These are phyloP conservation scores for Amiota minor DNA, from an alignment of 2,888 invertebrate genomes.

Conservation along the genomic window DNA sequence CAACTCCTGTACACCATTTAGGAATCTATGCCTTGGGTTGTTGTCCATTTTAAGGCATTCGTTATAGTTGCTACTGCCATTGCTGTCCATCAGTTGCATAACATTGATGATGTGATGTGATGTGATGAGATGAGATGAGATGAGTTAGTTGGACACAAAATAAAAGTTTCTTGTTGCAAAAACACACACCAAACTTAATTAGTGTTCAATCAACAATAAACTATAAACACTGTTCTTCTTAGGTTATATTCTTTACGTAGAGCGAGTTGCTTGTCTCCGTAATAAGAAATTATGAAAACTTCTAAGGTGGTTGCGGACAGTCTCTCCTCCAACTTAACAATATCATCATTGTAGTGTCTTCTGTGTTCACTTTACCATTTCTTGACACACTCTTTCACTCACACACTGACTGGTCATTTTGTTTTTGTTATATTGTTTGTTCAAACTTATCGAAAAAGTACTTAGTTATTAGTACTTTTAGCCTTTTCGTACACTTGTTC, in stretches of 20 bases:
- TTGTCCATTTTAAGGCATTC: conserved; percentile 18
- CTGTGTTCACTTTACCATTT: no score
- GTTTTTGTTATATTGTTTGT: conserved; percentile 5
- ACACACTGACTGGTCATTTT: not conserved
- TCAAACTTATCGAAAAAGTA: not conserved
- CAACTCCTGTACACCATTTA: not conserved
- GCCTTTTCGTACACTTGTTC: not conserved
- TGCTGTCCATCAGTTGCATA: conserved; percentile 10
- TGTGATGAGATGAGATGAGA: not conserved
- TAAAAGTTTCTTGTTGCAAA: conserved; percentile 28
- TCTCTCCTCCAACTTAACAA: no score
- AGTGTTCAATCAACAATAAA: conserved; percentile 73
- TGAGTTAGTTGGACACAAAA: not conserved
- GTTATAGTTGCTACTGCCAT: not conserved
- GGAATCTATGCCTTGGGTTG: not conserved
- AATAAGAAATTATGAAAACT: conserved; percentile 24
- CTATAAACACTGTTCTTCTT: conserved; percentile 59
- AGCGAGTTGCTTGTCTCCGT: not conserved
- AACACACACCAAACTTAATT: conserved; percentile 65
- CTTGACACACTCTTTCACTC: no score
- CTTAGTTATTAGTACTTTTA: conserved; percentile 10
- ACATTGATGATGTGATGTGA: conserved; percentile 5
- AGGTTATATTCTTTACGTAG: not conserved
- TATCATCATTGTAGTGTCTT: not conserved
- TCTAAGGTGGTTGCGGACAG: not conserved